Conservation (phyloP, 2,797 vertebrate genomes). For the Parotocinclus haroldoi region DNA sequence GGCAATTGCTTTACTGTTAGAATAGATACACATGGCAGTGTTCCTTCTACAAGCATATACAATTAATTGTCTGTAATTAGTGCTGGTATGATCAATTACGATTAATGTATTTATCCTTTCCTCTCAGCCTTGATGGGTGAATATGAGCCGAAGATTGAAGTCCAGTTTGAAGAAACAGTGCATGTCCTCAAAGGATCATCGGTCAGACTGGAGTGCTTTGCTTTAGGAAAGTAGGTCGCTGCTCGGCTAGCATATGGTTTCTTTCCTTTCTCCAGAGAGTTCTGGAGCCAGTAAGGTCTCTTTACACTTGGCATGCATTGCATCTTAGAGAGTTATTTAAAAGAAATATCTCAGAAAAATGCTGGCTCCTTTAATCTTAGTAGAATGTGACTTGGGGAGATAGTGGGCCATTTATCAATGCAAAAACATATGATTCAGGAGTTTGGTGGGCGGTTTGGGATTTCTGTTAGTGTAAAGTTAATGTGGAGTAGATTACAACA, state of each 20-base stretch:
- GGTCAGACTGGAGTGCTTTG: constrained; percentile 90
- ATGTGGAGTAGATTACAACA: constrained; percentile 20
- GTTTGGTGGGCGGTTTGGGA: constrained; percentile 12
- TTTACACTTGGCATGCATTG: constrained; percentile 33
- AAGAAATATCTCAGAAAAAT: constrained; percentile 36
- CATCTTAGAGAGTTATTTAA: constrained; percentile 38
- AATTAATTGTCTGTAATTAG: constrained; percentile 16
- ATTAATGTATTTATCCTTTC: constrained; percentile 40
- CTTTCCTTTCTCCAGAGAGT: constrained; percentile 22
- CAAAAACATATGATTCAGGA: constrained; percentile 21
- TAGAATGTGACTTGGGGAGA: constrained; percentile 12
- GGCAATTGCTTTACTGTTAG: no score
- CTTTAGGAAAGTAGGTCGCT: constrained; percentile 91
- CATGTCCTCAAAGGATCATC: constrained; percentile 84
- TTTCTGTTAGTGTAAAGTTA: constrained; percentile 29
- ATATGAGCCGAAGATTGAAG: constrained; percentile 95
- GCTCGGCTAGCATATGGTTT: constrained; percentile 29
- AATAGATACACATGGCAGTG: no score
- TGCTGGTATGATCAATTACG: constrained; percentile 28
- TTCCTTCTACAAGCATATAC: no score
- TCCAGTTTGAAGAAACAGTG: constrained; percentile 84
- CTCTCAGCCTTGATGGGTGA: constrained; percentile 88
- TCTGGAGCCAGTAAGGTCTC: constrained; percentile 26
- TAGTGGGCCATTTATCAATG: constrained; percentile 18
- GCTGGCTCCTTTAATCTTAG: constrained; percentile 42